A percentile compares a stretch with the other conserved stretches of the same genome.
Conservation (phyloP, 2,113 vertebrate species). For the Coturnix japonica region DNA sequence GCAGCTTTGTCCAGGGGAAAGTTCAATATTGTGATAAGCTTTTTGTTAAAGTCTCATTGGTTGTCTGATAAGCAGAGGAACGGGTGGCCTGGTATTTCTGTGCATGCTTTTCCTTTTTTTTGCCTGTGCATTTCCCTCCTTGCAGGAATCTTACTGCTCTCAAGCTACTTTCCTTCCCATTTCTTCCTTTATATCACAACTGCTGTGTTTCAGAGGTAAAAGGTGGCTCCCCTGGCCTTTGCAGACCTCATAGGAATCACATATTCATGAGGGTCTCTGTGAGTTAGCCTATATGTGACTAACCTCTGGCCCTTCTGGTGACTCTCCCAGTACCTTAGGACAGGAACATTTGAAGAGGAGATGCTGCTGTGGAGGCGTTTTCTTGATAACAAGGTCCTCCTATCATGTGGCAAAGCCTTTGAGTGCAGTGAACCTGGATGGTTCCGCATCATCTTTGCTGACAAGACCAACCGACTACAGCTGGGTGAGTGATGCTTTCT, state of each 20-base stretch:
- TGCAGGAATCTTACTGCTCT: constrained; percentile 28
- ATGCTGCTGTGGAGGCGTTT: constrained; percentile 85
- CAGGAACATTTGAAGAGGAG: constrained; percentile 89
- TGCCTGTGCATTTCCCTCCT: constrained; percentile 14
- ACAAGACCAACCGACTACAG: constrained; percentile 81
- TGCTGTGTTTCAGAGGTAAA: constrained; percentile 44
- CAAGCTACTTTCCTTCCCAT: constrained; percentile 30
- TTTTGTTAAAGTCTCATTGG: not conserved
- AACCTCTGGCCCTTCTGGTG: constrained; percentile 32
- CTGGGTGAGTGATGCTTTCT: constrained; percentile 80
- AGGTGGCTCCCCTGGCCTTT: constrained; percentile 37
- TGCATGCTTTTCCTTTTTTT: not conserved
- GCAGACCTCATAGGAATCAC: constrained; percentile 10
- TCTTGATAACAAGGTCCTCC: constrained; percentile 88
- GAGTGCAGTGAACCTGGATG: constrained; percentile 90
- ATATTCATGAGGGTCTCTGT: constrained; percentile 13
- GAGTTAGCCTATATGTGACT: not conserved
- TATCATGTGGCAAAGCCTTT: constrained; percentile 89
- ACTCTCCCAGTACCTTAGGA: constrained; percentile 82
- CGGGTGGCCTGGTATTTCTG: not conserved
- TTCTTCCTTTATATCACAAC: constrained; percentile 30
- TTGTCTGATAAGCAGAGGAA: not conserved
- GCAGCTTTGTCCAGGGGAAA: not conserved
- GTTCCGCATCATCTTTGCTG: constrained; percentile 93
- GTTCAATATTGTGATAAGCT: not conserved